These are phyloP conservation scores for Rhynchopsitta pachyrhyncha DNA, from an alignment of 2,113 vertebrate species.

Conservation along the genomic window DNA sequence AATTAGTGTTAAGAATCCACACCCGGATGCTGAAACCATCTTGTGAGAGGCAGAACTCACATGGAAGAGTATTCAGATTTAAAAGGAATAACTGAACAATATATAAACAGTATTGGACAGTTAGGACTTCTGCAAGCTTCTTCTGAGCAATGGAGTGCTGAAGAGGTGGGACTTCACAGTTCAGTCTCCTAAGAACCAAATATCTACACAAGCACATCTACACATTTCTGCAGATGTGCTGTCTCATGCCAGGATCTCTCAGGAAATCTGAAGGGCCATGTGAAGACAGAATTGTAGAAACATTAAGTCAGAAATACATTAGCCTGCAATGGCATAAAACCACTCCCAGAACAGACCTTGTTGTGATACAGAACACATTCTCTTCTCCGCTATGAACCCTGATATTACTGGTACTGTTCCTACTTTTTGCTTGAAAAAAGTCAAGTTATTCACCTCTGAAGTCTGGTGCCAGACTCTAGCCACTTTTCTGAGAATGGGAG, in stretches of 20 bases:
- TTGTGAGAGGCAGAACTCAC: not conserved
- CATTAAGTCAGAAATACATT: not conserved
- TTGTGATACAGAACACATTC: not conserved
- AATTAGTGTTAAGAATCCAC: not conserved
- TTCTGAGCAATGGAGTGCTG: not conserved
- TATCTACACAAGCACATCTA: not conserved
- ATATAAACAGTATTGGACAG: not conserved
- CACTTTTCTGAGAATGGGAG: not conserved
- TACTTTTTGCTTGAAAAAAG: not conserved
- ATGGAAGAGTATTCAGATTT: not conserved
- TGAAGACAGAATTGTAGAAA: not conserved
- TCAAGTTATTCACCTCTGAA: not conserved
- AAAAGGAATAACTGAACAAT: not conserved
- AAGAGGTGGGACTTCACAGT: not conserved
- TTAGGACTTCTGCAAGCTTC: not conserved
- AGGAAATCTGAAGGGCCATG: not conserved
- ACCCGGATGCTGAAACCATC: not conserved
- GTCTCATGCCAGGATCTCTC: not conserved
- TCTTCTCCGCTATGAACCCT: not conserved
- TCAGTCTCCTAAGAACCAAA: not conserved
- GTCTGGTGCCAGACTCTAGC: not conserved
- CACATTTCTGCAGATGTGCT: fast-evolving
- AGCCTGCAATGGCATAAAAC: not conserved
- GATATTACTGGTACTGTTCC: not conserved
- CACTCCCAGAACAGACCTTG: not conserved